A percentile compares a stretch with the other conserved stretches of the same genome.
These are phyloP conservation scores for Pomatorhinus ruficollis DNA, from an alignment of 2,113 vertebrate genomes.

Conservation along the genomic window DNA sequence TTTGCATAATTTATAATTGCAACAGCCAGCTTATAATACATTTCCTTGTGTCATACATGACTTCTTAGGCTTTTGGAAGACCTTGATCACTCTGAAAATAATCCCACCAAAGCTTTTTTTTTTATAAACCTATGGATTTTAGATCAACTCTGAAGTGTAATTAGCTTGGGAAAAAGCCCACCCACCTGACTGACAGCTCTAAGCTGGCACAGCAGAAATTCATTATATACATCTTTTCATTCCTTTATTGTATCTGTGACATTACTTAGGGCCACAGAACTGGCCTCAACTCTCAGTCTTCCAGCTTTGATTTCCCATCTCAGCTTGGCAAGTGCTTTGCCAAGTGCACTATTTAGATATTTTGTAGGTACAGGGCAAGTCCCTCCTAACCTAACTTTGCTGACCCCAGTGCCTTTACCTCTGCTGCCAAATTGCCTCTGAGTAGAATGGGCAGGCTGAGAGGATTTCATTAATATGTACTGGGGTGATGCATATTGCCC, in stretches of 20 bases:
- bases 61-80: constrained; percentile 1
- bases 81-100: constrained; percentile 27
- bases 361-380: neutral
- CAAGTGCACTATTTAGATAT: neutral
- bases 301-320: neutral
- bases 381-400: neutral
- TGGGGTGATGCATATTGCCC: neutral
- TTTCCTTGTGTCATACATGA: constrained; percentile 25
- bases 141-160: constrained; percentile 16
- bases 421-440: neutral
- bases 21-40: neutral
- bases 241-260: neutral
- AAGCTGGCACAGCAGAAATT: neutral
- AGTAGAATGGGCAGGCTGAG: neutral
- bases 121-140: constrained; percentile 10
- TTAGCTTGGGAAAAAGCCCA: constrained; percentile 1
- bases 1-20: constrained; percentile 4
- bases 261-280: neutral
- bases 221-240: neutral
- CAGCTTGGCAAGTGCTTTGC: neutral
- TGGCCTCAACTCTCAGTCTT: neutral
- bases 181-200: neutral
- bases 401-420: neutral
- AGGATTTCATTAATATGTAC: neutral
- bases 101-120: constrained; percentile 28